Evolutionary conservation across 2,113 vertebrate genomes (phyloP), one percentile per base, ranked within the genome.

Genomic region (Ibidorhyncha struthersii): DNA sequence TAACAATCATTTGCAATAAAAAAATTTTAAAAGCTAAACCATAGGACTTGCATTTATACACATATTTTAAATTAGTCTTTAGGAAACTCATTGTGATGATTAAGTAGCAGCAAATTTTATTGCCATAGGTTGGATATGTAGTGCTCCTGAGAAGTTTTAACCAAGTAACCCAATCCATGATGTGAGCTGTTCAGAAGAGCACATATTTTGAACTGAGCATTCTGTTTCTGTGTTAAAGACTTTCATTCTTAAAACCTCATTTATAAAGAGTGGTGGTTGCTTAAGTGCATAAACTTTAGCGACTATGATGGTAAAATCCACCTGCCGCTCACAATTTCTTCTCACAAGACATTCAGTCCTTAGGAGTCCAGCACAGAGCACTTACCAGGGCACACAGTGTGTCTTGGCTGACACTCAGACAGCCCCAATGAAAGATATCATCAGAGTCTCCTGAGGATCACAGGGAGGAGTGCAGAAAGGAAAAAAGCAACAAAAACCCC

Each of bases 301-400:
- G 20, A 78, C 26, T 45, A 15, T 21, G 20, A 65, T 6, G 20
- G 32, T 34, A 67, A 83, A 91, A 92, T 69, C 38, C 21, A 36
- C 18, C 61, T 49, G 12, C 12, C 1, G 4, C 8, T 79, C 29
- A 49, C 3, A 20, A 14, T 49, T 70, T 89, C 29, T 77, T 72
- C 7, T 69, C 49, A 66, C 2, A 53, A 77, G 36, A 9, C 27
- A 15, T 26, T 81, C 27, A 86, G 14, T 13, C 18, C 32, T 86
- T 49, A 20, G 6, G 6, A 62, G 8, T 7, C 53, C 59, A 65
- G 34, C 20, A 74, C 19, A 58, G 27, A 61, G 5, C 32, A 71
- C 12, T 73, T 45, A 32, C 3, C 3, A 4, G 43, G 11, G 26
- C 15, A 34, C 10, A 5, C 3, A 1, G 1, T 5, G 8, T 41